These are phyloP conservation scores for Apostichopus californicus DNA, from an alignment of 35 echinoderm and acorn worm species.

Conservation along the genomic window DNA sequence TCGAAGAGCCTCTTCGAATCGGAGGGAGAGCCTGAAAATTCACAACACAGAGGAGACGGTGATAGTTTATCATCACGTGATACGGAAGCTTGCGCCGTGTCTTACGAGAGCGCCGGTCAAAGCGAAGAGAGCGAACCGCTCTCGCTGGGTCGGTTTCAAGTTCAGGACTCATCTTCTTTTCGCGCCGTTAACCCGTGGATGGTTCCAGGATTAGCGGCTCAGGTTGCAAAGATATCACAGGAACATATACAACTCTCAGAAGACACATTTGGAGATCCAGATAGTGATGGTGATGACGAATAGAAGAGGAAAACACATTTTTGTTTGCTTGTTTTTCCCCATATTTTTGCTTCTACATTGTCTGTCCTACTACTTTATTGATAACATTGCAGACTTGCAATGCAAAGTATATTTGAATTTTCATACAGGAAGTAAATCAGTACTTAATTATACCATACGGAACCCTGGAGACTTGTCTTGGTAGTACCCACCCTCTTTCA, in stretches of 20 bases:
- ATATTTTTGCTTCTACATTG: too few relatives aligned
- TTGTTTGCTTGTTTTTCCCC: too few relatives aligned
- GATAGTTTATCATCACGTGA: not conserved
- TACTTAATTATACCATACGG: too few relatives aligned
- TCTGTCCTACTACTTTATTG: too few relatives aligned
- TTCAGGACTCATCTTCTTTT: not conserved
- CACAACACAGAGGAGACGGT: not conserved
- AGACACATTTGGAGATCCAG: slow-evolving; percentile 42
- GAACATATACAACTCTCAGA: slow-evolving; percentile 13
- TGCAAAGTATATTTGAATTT: too few relatives aligned
- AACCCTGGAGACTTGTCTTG: too few relatives aligned
- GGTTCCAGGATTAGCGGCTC: slow-evolving; percentile 33
- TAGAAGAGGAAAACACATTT: too few relatives aligned
- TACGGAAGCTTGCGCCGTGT: not conserved
- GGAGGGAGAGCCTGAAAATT: not conserved
- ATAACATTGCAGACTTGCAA: too few relatives aligned
- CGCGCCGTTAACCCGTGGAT: slow-evolving; percentile 35
- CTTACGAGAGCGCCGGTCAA: not conserved
- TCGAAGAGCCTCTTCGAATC: not conserved
- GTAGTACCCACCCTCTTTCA: too few relatives aligned
- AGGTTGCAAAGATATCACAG: slow-evolving; percentile 44
- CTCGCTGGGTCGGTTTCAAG: not conserved
- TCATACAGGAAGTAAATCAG: too few relatives aligned
- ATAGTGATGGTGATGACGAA: slow-evolving; percentile 19
- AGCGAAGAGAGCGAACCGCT: not conserved